phyloP scores from a whole-genome alignment of 2,888 invertebrate species.

The Patella depressa region DNA sequence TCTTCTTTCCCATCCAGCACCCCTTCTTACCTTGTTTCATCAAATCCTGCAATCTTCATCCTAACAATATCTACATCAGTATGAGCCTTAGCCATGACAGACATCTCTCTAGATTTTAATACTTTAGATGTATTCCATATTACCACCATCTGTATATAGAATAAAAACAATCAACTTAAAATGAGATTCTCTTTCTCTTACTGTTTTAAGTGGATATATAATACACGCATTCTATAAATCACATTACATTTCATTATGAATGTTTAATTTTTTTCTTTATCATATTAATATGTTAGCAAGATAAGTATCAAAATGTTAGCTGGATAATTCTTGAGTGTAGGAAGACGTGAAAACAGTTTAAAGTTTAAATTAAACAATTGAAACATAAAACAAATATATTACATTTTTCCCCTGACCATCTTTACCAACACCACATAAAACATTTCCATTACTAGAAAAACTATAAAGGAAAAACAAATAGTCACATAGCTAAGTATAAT shows the following conservation, averaged over 20 bases:
- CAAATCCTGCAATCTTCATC: conserved; percentile 67
- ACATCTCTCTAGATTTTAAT: conserved; percentile 60
- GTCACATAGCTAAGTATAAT: not conserved
- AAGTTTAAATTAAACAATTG: no score
- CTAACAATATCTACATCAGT: conserved; percentile 68
- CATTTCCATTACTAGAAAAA: conserved; percentile 66
- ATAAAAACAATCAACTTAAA: not conserved
- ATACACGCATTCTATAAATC: not conserved
- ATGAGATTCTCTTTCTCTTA: not conserved
- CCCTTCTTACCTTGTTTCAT: conserved; percentile 64
- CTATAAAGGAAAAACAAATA: conserved; percentile 39
- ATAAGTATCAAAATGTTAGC: no score
- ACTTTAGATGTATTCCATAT: conserved; percentile 68
- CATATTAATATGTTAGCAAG: no score
- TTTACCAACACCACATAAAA: conserved; percentile 70
- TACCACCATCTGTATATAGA: conserved; percentile 62
- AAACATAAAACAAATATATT: conserved; percentile 21
- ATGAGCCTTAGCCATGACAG: conserved; percentile 69
- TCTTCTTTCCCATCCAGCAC: no score
- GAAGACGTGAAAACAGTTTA: no score
- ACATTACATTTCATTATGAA: not conserved
- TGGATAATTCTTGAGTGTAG: no score
- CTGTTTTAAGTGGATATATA: not conserved
- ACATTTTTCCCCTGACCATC: conserved; percentile 70
- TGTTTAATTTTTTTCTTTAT: no score